Evolutionary conservation across 53 echinoderm and acorn worm genomes (phyloP).

Genomic region (Zoroaster sp.): DNA sequence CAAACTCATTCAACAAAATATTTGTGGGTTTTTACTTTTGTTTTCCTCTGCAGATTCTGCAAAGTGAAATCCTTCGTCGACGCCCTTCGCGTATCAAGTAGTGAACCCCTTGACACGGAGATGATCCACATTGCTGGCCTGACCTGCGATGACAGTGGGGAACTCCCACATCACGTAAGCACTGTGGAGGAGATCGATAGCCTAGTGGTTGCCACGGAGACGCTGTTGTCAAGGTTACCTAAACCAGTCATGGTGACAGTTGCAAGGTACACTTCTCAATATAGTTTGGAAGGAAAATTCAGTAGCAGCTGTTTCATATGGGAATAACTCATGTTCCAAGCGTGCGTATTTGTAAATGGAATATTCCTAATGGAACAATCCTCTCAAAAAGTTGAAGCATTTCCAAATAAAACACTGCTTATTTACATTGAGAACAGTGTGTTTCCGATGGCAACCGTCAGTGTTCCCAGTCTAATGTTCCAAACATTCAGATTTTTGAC

Average conservation of each 20-base stretch:
- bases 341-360: no score
- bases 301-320: no score
- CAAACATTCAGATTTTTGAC: no score
- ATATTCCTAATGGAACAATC: no score
- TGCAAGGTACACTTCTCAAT: conserved; percentile 76
- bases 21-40: no score
- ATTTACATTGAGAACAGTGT: no score
- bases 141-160: conserved; percentile 85
- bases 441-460: no score
- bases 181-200: conserved; percentile 74
- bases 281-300: not conserved
- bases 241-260: conserved; percentile 82
- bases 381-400: no score
- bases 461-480: no score
- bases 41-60: conserved; percentile 9
- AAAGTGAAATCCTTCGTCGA: conserved; percentile 49
- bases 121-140: conserved; percentile 96
- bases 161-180: conserved; percentile 96
- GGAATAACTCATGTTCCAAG: no score
- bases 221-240: conserved; percentile 64
- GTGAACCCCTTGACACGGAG: conserved; percentile 70
- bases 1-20: no score
- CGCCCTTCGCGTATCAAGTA: conserved; percentile 26
- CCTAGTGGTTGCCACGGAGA: conserved; percentile 59
- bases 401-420: no score